Evolutionary conservation across 2,113 vertebrate species (phyloP), one percentile per base, ranked within the genome.

Genomic region (Rhagologus leucostigma): DNA sequence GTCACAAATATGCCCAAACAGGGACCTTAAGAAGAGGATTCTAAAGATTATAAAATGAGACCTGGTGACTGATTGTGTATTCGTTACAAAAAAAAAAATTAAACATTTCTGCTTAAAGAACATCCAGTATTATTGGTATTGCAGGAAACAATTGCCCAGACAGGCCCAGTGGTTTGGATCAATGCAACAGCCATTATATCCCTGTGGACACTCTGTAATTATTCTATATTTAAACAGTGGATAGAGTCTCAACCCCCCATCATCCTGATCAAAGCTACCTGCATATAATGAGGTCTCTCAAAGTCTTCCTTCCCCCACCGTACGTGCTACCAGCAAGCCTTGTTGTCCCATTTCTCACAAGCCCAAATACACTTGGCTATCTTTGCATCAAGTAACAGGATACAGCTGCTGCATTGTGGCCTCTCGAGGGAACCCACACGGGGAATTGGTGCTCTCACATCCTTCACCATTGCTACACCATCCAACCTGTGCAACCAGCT

Each of bases 91-190:
- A 89, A 91, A 91, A 44, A 60, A 64, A 23, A 2, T 18, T 2
- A 3, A 95, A 59, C 27, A n/a, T 88, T 63, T 79, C 68, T 94
- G 30, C 68, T 73, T 56, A 69, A 90, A 94, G 50, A 84, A 78
- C 60, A 91, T 71, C 42, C 42, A 80, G 46, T 75, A 42, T 87
- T 86, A 89, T 23, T 56, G 62, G 18, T 63, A 63, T 35, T 79
- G 52, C 55, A 95, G 77, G 67, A 81, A 70, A 56, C 68, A 95
- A 89, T 77, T 94, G 87, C 67, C 68, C 39, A 84, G 84, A 69
- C 67, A 77, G 49, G 79, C 57, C 57, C 50, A 41, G 71, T 64
- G 33, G 39, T 65, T 85, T 86, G 56, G 75, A 93, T 93, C 93
- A 93, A 88, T 95, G 50, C 69, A 69, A 74, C 64, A 93, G 62